These are phyloP conservation scores for Phragmatobia fuliginosa DNA, from an alignment of 2,888 invertebrate genomes.

Conservation along the genomic window DNA sequence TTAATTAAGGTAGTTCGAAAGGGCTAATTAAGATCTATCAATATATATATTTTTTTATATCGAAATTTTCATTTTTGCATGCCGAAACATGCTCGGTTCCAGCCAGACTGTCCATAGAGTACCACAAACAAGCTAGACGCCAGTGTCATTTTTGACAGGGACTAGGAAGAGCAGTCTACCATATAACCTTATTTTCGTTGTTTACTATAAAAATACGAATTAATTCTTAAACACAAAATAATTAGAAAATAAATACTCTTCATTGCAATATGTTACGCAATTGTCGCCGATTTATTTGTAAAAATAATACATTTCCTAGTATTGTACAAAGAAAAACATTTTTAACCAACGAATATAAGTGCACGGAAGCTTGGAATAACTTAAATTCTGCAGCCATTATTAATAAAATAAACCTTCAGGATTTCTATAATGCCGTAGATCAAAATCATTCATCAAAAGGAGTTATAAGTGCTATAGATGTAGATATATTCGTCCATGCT, in stretches of 20 bases:
- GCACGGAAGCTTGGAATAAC: conserved; percentile 90
- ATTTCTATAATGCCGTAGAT: conserved; percentile 90
- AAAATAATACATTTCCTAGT: conserved; percentile 39
- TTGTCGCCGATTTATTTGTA: conserved; percentile 48
- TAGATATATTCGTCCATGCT: conserved; percentile 93
- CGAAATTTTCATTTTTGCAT: no score
- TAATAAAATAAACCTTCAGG: conserved; percentile 88
- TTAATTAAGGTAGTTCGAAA: no score
- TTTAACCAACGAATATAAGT: conserved; percentile 91
- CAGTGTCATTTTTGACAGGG: background rate
- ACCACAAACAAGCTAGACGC: no score
- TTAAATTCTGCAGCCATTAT: conserved; percentile 88
- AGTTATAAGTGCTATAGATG: conserved; percentile 91
- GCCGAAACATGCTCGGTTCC: no score
- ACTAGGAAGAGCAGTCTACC: background rate
- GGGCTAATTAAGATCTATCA: no score
- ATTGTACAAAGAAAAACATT: conserved; percentile 79
- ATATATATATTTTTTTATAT: no score
- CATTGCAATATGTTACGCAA: conserved; percentile 57
- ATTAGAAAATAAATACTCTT: background rate
- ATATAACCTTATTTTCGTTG: background rate
- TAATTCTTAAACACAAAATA: background rate
- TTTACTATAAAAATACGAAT: background rate
- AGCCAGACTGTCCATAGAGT: no score
- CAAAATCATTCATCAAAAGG: conserved; percentile 88